These are phyloP conservation scores for Crenichthys baileyi DNA, from an alignment of 2,797 vertebrate species.

Conservation along the genomic window DNA sequence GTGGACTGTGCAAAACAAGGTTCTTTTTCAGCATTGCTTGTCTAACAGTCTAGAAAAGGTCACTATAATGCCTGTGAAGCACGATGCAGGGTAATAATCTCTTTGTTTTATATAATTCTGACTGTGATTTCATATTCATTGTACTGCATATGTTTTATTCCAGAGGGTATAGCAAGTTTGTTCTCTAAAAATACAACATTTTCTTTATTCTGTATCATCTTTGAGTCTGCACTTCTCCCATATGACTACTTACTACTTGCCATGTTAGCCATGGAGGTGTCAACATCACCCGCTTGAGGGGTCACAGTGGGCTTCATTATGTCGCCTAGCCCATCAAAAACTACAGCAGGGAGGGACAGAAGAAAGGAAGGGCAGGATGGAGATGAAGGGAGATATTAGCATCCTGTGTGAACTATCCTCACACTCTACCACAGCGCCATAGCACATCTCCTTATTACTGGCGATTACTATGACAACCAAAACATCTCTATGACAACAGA, in stretches of 20 bases:
- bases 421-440: constrained; percentile 39
- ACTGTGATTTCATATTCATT: not conserved
- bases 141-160: not conserved
- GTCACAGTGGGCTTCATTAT: constrained; percentile 96
- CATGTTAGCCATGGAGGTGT: constrained; percentile 96
- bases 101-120: no score
- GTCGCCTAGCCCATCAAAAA: constrained; percentile 97
- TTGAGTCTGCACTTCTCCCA: constrained; percentile 15
- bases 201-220: not conserved
- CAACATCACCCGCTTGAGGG: constrained; percentile 91
- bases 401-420: constrained; percentile 46
- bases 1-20: not conserved
- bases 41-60: not conserved
- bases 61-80: not conserved
- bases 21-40: not conserved
- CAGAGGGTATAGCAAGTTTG: not conserved
- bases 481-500: constrained; percentile 71
- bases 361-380: not conserved
- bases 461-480: constrained; percentile 69
- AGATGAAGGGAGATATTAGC: constrained; percentile 48
- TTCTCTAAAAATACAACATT: constrained; percentile 15
- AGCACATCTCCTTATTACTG: constrained; percentile 44
- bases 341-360: constrained; percentile 70
- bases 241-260: constrained; percentile 92
- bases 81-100: not conserved